Conservation (phyloP, 2,113 vertebrate species). For the Piprites chloris region DNA sequence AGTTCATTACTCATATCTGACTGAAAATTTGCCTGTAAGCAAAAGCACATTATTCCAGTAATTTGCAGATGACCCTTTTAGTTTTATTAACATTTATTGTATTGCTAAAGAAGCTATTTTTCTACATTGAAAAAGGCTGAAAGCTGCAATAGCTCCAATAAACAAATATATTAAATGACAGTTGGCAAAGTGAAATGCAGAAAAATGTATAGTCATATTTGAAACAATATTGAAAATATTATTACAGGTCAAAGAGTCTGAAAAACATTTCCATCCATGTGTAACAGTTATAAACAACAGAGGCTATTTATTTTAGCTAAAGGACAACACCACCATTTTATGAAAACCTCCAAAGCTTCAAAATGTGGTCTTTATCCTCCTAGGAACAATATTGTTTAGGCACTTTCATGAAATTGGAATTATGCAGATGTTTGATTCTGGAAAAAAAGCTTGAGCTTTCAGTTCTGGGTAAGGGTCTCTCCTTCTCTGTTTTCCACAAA, state of each 20-base stretch:
- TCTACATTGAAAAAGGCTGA: neutral
- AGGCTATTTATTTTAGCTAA: neutral
- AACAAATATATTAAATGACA: neutral
- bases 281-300: neutral
- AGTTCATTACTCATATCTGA: conserved; percentile 39
- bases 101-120: neutral
- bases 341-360: neutral
- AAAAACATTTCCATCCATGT: neutral
- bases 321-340: neutral
- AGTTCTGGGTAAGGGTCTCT: neutral
- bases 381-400: neutral
- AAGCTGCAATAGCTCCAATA: neutral
- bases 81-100: neutral
- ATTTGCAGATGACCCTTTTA: conserved; percentile 38
- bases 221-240: neutral
- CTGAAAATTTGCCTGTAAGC: conserved; percentile 50
- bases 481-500: neutral
- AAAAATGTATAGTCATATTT: neutral
- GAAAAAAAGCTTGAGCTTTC: neutral
- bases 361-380: neutral
- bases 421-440: neutral
- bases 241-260: neutral
- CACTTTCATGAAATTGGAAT: neutral
- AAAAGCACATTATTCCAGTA: conserved; percentile 31
- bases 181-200: neutral